Percentiles rank a stretch among this genome's conserved stretches.
phyloP scores from a whole-genome alignment of 2,888 invertebrate genomes.

The Tridacna crocea region DNA sequence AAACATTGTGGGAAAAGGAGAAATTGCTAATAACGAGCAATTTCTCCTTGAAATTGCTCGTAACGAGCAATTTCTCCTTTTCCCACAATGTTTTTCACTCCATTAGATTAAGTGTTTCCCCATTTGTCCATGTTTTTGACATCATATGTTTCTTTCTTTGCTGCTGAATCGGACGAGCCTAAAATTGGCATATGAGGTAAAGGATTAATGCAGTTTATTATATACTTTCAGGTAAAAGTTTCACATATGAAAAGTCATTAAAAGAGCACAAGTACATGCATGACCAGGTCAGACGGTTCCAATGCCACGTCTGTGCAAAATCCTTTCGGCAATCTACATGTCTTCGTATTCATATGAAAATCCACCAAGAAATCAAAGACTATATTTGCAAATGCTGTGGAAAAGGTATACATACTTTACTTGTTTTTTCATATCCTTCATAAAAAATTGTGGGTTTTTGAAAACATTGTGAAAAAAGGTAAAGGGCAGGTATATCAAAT shows the following conservation, averaged over 20 bases:
- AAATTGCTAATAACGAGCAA: not conserved
- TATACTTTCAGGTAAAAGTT: constrained; percentile 58
- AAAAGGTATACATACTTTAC: constrained; percentile 71
- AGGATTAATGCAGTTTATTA: too few relatives aligned
- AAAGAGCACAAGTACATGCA: constrained; percentile 81
- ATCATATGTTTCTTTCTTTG: too few relatives aligned
- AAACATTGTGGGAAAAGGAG: not conserved
- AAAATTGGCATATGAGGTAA: too few relatives aligned
- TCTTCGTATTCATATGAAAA: constrained; percentile 82
- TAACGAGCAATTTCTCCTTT: not conserved
- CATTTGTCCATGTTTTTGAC: too few relatives aligned
- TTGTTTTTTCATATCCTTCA: too few relatives aligned
- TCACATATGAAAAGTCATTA: constrained; percentile 76
- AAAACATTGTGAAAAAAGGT: too few relatives aligned
- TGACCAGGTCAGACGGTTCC: constrained; percentile 80
- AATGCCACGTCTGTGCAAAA: constrained; percentile 81
- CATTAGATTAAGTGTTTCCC: too few relatives aligned
- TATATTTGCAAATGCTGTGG: constrained; percentile 83
- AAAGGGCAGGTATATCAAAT: too few relatives aligned
- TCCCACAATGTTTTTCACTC: not conserved
- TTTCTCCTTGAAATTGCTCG: not conserved
- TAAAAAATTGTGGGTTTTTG: too few relatives aligned
- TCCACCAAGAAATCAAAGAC: constrained; percentile 82
- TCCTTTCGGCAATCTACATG: constrained; percentile 83
- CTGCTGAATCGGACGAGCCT: too few relatives aligned